Conservation (phyloP, 2,797 vertebrate species). For the Salmo trutta region DNA sequence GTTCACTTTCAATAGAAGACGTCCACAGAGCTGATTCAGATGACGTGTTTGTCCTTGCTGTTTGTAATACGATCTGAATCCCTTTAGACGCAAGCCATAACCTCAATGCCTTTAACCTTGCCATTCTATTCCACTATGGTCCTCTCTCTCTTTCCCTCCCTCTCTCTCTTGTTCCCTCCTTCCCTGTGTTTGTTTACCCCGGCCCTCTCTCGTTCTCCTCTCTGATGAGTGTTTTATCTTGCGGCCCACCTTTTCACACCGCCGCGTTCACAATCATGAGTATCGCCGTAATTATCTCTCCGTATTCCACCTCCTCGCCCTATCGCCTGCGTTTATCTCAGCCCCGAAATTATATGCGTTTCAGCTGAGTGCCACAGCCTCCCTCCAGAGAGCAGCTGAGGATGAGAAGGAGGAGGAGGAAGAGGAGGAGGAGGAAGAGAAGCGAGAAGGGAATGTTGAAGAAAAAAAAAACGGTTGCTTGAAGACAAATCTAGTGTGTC, state of each 20-base stretch:
- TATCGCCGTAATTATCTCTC: constrained; percentile 78
- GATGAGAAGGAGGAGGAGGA: constrained; percentile 3
- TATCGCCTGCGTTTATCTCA: constrained; percentile 78
- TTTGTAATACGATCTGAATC: constrained; percentile 58
- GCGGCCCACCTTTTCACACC: constrained; percentile 75
- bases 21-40: constrained; percentile 31
- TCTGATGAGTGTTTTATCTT: constrained; percentile 80
- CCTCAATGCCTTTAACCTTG: constrained; percentile 68
- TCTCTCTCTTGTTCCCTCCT: constrained; percentile 10
- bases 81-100: constrained; percentile 55
- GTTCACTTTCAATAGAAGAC: not conserved
- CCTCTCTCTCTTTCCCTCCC: constrained; percentile 29
- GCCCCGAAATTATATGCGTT: constrained; percentile 76
- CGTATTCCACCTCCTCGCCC: constrained; percentile 75
- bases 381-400: constrained; percentile 55
- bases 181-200: constrained; percentile 69
- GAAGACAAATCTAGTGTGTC: constrained; percentile 52
- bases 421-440: constrained; percentile 21
- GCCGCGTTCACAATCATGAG: constrained; percentile 68
- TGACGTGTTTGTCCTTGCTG: constrained; percentile 9
- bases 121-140: constrained; percentile 55
- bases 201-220: constrained; percentile 62
- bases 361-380: constrained; percentile 64
- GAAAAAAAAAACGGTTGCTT: constrained; percentile 21
- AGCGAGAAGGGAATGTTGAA: constrained; percentile 2